Evolutionary conservation across 2,797 vertebrate genomes (phyloP).

Genomic region (Arrhamphus sclerolepis): DNA sequence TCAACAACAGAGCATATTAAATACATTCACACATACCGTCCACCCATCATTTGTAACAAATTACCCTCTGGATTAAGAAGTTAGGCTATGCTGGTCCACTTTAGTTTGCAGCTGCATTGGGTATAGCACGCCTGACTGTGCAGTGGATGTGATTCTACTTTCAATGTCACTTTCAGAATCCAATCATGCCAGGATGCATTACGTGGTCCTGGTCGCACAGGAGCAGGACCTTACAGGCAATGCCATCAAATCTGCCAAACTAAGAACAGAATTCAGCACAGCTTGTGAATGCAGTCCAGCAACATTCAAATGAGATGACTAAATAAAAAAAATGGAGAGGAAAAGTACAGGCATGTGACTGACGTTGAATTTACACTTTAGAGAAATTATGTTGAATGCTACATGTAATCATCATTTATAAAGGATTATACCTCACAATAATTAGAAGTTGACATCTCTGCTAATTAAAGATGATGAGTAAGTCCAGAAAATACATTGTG

Average conservation of each 20-base stretch:
- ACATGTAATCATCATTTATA: too few relatives aligned
- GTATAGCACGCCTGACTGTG: conserved; percentile 11
- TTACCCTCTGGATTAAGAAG: conserved; percentile 18
- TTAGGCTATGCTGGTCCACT: conserved; percentile 11
- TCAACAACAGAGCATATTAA: conserved; percentile 15
- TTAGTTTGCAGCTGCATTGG: conserved; percentile 24
- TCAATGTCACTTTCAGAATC: conserved; percentile 52
- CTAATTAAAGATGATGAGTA: too few relatives aligned
- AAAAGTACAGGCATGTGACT: too few relatives aligned
- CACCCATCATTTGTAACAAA: conserved; percentile 22
- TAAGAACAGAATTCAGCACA: conserved; percentile 26
- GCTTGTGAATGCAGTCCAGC: conserved; percentile 24
- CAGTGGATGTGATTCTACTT: conserved; percentile 22
- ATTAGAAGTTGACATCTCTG: too few relatives aligned
- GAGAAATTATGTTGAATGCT: too few relatives aligned
- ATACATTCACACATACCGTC: conserved; percentile 20
- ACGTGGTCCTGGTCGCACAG: conserved; percentile 32
- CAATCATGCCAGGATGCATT: conserved; percentile 36
- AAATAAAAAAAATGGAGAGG: conserved; percentile 3
- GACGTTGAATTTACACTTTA: too few relatives aligned
- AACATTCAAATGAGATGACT: conserved; percentile 2
- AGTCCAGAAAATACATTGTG: not conserved
- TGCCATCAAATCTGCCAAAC: conserved; percentile 21
- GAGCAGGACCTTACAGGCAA: conserved; percentile 24
- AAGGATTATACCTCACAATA: too few relatives aligned